Evolutionary conservation across 2,888 invertebrate species (phyloP), one percentile per base, ranked within the genome.

Genomic region (Pycnomerus fuliginosus): DNA sequence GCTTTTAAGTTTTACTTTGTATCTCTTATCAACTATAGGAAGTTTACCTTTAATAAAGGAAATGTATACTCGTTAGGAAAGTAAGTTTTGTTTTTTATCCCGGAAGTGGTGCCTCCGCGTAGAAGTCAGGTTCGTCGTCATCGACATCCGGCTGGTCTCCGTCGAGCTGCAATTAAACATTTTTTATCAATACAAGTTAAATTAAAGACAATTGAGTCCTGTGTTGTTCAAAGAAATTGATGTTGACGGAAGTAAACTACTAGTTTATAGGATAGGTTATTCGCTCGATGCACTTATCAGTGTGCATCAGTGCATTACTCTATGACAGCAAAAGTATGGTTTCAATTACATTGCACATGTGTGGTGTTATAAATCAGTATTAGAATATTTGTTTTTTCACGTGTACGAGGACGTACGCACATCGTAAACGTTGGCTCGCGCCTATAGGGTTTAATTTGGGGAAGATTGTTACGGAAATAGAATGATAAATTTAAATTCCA

Each of bases 51-150:
- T 17, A 34, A 24, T 32, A 34, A 46, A 41, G 35, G 39, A 36
- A 39, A 40, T 45, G n/a, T n/a, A 34, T 38, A 39, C 29, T 38
- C 34, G 14, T 33, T 43, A 44, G 29, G 29, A 31, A 37, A 27
- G 38, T 42, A 29, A 34, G 38, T 47, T 42, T 33, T 35, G 33
- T 51, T 23, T 37, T 70, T 75, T 83, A 89, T 57, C 87, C 85
- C 57, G 90, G 89, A 68, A 90, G 77, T 40, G 86, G 87, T 47
- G 93, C 91, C 76, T 93, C 89, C 62, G 90, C 89, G 72, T 95
- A 95, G 77, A 95, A 95, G 73, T 95, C 95, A 4, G 90, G 91
- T 69, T 94, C 95, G 68, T 91, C 91, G 57, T 82, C 82, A 66
- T 87, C 87, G 39, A 79, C 83, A 52, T 87, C 88, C 55, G 85